These are phyloP conservation scores for Rapana venosa DNA, from an alignment of 2,888 invertebrate species.

Conservation along the genomic window DNA sequence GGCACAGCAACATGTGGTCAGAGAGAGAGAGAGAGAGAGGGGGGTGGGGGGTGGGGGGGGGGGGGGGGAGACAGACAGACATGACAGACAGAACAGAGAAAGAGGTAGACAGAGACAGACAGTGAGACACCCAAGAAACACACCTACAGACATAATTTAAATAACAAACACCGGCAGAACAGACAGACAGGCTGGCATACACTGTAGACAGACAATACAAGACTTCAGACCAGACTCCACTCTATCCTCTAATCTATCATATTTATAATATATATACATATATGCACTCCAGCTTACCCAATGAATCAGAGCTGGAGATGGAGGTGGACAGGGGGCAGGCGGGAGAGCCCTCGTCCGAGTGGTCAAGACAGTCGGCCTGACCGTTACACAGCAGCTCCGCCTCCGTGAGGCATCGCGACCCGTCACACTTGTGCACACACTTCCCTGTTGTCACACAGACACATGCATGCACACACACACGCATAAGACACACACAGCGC, in stretches of 20 bases:
- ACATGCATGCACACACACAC: neutral
- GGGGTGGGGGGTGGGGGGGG: neutral
- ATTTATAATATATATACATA: too few species aligned
- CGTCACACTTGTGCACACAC: slow-evolving; percentile 40
- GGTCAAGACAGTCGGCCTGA: slow-evolving; percentile 46
- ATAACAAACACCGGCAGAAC: neutral
- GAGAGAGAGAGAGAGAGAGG: neutral
- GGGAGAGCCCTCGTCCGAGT: slow-evolving; percentile 44
- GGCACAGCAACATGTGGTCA: too few species aligned
- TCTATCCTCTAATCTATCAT: too few species aligned
- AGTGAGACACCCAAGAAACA: too few species aligned
- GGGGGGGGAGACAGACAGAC: neutral
- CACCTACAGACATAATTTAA: neutral
- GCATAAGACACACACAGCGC: neutral
- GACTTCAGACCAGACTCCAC: neutral
- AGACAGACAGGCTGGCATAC: too few species aligned
- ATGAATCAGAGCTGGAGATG: neutral
- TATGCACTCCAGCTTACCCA: neutral
- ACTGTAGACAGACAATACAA: too few species aligned
- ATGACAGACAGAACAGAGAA: neutral
- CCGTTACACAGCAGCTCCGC: slow-evolving; percentile 46
- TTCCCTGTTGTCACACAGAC: neutral
- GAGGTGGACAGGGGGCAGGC: neutral
- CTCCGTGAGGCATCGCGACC: slow-evolving; percentile 45
- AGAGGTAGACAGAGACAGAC: too few species aligned